These are phyloP conservation scores for Sceloporus undulatus DNA, from an alignment of 2,113 vertebrate species.

Conservation along the genomic window DNA sequence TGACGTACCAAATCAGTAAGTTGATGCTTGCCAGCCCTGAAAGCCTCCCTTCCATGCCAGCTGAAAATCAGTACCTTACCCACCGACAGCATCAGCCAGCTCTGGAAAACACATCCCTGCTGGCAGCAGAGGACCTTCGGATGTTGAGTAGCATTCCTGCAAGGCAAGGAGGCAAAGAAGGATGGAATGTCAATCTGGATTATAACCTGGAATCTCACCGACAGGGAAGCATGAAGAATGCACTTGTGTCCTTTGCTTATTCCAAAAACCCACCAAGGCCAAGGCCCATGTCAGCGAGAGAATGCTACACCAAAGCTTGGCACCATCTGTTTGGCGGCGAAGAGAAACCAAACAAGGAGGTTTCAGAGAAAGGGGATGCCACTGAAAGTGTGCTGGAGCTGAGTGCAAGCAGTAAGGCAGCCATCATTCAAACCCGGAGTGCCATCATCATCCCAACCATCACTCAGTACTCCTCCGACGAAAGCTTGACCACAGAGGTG, in stretches of 20 bases:
- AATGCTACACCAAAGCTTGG: not conserved
- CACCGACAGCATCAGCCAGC: not conserved
- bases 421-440: not conserved
- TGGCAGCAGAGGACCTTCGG: not conserved
- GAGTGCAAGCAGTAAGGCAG: not conserved
- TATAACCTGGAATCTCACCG: fast-evolving
- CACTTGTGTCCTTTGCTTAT: not conserved
- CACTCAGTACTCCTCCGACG: not conserved
- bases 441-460: not conserved
- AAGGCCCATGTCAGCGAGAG: not conserved
- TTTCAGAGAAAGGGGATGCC: fast-evolving
- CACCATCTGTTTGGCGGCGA: not conserved
- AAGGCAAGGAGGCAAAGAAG: not conserved
- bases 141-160: not conserved
- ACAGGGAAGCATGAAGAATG: not conserved
- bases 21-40: not conserved
- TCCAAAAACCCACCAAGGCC: too few relatives aligned
- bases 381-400: not conserved
- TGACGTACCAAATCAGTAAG: not conserved
- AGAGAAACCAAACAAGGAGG: not conserved
- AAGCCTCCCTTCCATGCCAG: fast-evolving
- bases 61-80: not conserved
- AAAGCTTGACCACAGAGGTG: not conserved
- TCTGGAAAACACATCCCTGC: not conserved
- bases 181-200: too few relatives aligned